A percentile compares a stretch with the other conserved stretches of the same genome.
Evolutionary conservation across 2,888 invertebrate species (phyloP).

Genomic region (Thymelicus acteon): DNA sequence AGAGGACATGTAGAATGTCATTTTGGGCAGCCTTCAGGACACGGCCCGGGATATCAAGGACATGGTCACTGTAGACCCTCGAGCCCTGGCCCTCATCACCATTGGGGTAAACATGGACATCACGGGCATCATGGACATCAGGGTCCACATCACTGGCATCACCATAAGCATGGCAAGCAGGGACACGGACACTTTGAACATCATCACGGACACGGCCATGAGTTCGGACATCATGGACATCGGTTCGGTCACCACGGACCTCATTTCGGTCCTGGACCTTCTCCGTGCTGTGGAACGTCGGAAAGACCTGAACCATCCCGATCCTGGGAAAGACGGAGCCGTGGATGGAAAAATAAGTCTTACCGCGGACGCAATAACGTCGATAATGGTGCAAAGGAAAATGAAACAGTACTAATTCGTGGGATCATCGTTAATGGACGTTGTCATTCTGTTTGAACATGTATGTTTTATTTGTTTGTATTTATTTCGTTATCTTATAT

Average conservation of each 20-base stretch:
- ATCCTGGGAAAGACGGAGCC: background rate
- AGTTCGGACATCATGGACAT: constrained; percentile 20
- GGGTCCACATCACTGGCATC: background rate
- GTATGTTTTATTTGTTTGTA: constrained; percentile 8
- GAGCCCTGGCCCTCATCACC: constrained; percentile 29
- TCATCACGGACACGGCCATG: constrained; percentile 24
- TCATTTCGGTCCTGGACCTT: background rate
- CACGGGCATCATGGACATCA: constrained; percentile 12
- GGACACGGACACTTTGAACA: constrained; percentile 14
- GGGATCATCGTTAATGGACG: constrained; percentile 25
- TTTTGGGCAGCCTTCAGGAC: background rate
- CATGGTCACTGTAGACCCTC: constrained; percentile 25
- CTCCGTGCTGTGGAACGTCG: background rate
- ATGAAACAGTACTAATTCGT: constrained; percentile 23
- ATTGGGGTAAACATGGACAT: constrained; percentile 13
- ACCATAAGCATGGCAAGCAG: constrained; percentile 4
- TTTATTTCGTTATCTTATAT: constrained; percentile 7
- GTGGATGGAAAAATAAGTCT: constrained; percentile 10
- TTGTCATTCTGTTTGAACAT: constrained; percentile 25
- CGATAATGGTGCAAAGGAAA: constrained; percentile 1
- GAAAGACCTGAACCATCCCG: background rate
- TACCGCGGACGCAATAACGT: constrained; percentile 15
- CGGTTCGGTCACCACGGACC: background rate
- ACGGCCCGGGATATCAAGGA: background rate
- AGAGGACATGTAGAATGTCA: background rate